A percentile compares a stretch with the other conserved stretches of the same genome.
These are phyloP conservation scores for Romanomermis culicivorax DNA, from an alignment of 2,888 invertebrate species.

Conservation along the genomic window DNA sequence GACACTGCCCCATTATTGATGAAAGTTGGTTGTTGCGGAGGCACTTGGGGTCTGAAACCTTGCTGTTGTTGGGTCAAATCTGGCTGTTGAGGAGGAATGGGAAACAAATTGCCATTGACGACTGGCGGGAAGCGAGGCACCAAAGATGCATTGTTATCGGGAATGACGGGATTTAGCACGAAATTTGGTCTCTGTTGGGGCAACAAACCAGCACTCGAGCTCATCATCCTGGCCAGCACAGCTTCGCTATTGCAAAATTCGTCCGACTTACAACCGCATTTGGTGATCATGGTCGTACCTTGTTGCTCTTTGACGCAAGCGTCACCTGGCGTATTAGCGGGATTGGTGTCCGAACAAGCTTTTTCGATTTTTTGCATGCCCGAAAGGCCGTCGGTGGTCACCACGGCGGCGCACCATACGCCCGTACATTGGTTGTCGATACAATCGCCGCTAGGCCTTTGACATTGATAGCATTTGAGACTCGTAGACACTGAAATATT, in stretches of 20 bases:
- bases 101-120: background rate
- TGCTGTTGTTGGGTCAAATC: background rate
- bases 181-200: too few species aligned
- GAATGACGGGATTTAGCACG: too few species aligned
- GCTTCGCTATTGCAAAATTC: conserved; percentile 5
- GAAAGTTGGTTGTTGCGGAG: background rate
- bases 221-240: background rate
- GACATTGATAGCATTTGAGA: conserved; percentile 1
- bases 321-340: background rate
- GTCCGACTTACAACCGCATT: background rate
- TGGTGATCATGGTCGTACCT: background rate
- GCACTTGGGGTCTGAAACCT: background rate
- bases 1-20: background rate
- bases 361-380: background rate
- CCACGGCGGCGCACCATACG: background rate
- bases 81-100: background rate
- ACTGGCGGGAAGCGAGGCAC: background rate
- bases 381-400: background rate
- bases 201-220: too few species aligned
- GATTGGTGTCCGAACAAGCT: background rate
- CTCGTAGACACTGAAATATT: too few species aligned
- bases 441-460: background rate
- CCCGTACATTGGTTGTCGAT: background rate
- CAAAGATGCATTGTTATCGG: too few species aligned
- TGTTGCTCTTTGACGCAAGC: background rate